A percentile compares a stretch with the other conserved stretches of the same genome.
phyloP scores from a whole-genome alignment of 2,888 invertebrate species.

The Sphecodes monilicornis region DNA sequence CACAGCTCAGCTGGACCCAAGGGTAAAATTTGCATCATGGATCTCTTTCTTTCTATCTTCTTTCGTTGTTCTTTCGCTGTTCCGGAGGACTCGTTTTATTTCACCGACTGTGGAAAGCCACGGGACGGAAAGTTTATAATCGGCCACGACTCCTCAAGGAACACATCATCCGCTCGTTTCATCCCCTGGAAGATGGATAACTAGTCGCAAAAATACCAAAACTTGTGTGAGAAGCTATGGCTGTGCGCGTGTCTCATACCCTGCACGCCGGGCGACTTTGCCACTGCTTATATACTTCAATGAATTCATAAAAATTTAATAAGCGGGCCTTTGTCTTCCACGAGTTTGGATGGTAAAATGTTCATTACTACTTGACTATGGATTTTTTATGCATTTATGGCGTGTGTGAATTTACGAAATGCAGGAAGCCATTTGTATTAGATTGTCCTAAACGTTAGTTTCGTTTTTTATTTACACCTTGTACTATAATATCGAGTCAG shows the following conservation, averaged over 20 bases:
- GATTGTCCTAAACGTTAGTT: too few species aligned
- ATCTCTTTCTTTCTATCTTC: constrained; percentile 22
- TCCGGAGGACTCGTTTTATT: constrained; percentile 42
- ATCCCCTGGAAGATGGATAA: background rate
- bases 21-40: constrained; percentile 66
- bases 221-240: background rate
- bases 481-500: too few species aligned
- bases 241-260: background rate
- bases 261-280: background rate
- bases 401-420: too few species aligned
- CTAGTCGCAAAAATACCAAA: background rate
- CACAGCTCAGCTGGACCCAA: constrained; percentile 24
- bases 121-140: constrained; percentile 34
- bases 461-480: too few species aligned
- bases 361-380: too few species aligned
- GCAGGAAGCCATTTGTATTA: too few species aligned
- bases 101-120: background rate
- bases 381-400: too few species aligned
- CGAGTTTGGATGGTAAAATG: background rate
- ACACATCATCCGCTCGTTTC: constrained; percentile 15
- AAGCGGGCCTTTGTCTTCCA: background rate
- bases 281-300: background rate
- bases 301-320: background rate
- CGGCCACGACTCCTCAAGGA: constrained; percentile 22
- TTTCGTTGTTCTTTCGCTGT: constrained; percentile 30